These are phyloP conservation scores for Nephila pilipes DNA, from an alignment of 1,140 invertebrate species.

Conservation along the genomic window DNA sequence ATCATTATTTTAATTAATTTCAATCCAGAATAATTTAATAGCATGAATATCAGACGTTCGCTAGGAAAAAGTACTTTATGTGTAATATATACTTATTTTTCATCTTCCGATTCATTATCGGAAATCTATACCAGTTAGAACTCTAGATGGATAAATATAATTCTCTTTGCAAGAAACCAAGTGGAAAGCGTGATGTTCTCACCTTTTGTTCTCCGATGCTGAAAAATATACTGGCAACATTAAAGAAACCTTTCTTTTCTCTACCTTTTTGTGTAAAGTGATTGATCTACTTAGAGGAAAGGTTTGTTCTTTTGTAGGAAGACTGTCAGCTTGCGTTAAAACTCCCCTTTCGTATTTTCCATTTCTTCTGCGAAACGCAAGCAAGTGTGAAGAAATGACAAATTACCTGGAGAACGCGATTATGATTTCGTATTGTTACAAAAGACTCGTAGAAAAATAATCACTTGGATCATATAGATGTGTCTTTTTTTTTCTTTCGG, in stretches of 20 bases:
- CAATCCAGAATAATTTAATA: too few species aligned
- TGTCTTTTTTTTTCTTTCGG: neutral
- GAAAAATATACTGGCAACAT: too few species aligned
- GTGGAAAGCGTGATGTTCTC: neutral
- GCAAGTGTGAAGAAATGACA: constrained; percentile 21
- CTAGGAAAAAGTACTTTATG: too few species aligned
- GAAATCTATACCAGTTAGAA: too few species aligned
- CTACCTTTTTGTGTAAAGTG: neutral
- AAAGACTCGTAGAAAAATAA: constrained; percentile 10
- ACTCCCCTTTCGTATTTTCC: constrained; percentile 25
- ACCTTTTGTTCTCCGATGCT: neutral
- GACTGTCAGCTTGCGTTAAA: neutral
- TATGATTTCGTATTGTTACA: neutral
- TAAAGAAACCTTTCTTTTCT: neutral
- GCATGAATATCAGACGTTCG: too few species aligned
- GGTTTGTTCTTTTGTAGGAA: constrained; percentile 20
- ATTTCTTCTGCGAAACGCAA: neutral
- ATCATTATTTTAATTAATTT: too few species aligned
- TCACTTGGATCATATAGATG: neutral
- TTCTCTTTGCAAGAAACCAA: neutral
- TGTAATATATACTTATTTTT: too few species aligned
- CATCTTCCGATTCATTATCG: too few species aligned
- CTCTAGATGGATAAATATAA: neutral
- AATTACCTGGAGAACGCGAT: neutral
- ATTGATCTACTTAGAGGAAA: neutral